Evolutionary conservation across 2,888 invertebrate genomes (phyloP), one percentile per base, ranked within the genome.

Genomic region (Lasioglossum figueresi): DNA sequence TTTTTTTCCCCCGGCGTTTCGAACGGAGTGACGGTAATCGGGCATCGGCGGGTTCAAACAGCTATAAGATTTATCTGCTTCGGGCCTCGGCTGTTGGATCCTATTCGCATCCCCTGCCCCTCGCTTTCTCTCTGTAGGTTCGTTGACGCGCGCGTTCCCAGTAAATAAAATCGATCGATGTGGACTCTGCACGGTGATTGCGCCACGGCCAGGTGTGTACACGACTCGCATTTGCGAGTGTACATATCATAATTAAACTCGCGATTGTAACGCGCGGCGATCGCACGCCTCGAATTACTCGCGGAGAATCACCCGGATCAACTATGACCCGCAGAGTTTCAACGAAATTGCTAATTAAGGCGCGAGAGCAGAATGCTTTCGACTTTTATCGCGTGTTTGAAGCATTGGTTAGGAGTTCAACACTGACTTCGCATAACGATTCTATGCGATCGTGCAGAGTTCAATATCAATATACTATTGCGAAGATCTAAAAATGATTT

Each of bases 201-300:
- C 84, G 74, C 52, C 70, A n/a, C 73, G 74, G 14, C 70, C 73
- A 75, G 68, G 72, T 74, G 77, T 77, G 80, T 73, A 75, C 73
- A 48, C 80, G 72, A 52, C 76, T 77, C 79, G 72, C 76, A 79
- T 79, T 80, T 84, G 80, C 83, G 31, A 79, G 68, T 89, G 86
- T 89, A 86, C 90, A 89, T 90, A 89, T 90, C 90, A 88, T 90
- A 90, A 90, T 90, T 89, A 90, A 90, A 85, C 88, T 85, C 80
- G 83, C 86, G 80, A 88, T 84, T 82, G 88, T 87, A 88, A 87
- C 79, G 78, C 82, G 71, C 74, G 52, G 77, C 79, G 72, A 79
- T 70, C 74, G 84, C 68, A 82, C 83, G 78, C 77, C 79, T 70
- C 72, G 79, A 78, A 80, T 79, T 68, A 70, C 43, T 80, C 80